These are phyloP conservation scores for Tokudaia muenninki DNA, from an alignment of 2,797 vertebrate species.

Conservation along the genomic window DNA sequence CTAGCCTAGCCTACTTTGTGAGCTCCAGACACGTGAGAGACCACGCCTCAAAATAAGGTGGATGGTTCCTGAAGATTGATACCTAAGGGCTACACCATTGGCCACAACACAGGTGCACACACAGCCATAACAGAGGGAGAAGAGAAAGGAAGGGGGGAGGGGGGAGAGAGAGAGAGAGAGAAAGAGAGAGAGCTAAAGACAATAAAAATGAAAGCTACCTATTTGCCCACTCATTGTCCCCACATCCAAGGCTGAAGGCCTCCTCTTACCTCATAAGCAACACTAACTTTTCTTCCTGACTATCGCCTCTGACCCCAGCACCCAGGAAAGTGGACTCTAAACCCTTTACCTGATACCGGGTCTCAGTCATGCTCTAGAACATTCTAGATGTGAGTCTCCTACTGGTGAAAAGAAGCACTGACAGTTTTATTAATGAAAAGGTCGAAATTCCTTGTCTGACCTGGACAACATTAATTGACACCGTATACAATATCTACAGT, in stretches of 20 bases:
- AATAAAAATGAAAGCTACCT: background rate
- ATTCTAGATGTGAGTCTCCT: conserved; percentile 37
- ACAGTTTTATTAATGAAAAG: conserved; percentile 44
- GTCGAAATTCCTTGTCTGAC: conserved; percentile 32
- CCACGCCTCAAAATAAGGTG: background rate
- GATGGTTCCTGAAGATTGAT: background rate
- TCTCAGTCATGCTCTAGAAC: conserved; percentile 1
- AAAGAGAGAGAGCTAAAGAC: background rate
- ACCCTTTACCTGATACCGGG: background rate
- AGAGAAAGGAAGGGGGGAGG: background rate
- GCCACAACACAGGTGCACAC: background rate
- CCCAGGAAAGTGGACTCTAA: conserved; percentile 4
- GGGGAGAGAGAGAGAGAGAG: background rate
- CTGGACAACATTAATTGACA: conserved; percentile 8
- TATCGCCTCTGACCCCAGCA: background rate
- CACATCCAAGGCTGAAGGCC: background rate
- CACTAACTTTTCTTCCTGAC: background rate
- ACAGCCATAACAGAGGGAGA: background rate
- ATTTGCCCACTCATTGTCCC: background rate
- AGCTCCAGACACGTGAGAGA: background rate
- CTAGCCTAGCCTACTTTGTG: background rate
- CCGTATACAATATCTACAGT: background rate
- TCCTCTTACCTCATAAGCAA: background rate
- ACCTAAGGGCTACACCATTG: background rate
- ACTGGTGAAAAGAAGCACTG: conserved; percentile 50